These are phyloP conservation scores for Hoplias malabaricus DNA, from an alignment of 2,113 vertebrate genomes.

Conservation along the genomic window DNA sequence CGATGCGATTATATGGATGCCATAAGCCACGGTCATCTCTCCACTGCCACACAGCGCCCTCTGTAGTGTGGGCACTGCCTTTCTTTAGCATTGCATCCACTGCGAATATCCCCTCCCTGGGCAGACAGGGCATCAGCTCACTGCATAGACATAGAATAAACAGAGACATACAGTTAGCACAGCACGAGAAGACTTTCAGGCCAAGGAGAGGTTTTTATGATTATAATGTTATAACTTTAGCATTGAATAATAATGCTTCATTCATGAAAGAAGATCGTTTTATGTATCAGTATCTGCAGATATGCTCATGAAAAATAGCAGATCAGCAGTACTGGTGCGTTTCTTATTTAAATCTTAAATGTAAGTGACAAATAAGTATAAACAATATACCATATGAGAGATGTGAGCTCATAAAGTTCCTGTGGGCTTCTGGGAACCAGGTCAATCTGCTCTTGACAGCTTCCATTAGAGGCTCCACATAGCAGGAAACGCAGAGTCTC, in stretches of 20 bases:
- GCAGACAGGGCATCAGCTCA: conserved; percentile 98
- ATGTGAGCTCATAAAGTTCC: conserved; percentile 97
- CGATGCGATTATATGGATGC: conserved; percentile 98
- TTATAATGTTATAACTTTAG: too few species aligned
- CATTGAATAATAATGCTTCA: too few species aligned
- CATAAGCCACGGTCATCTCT: conserved; percentile 95
- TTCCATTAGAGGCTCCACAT: conserved; percentile 95
- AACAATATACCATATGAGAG: conserved; percentile 98
- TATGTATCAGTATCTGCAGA: too few species aligned
- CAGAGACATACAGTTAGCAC: neutral
- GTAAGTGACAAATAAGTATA: too few species aligned
- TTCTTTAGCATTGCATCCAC: conserved; percentile 98
- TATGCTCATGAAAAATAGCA: too few species aligned
- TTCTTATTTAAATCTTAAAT: too few species aligned
- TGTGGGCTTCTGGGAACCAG: conserved; percentile 96
- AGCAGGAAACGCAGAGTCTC: conserved; percentile 97
- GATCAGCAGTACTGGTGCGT: too few species aligned
- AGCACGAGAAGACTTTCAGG: too few species aligned
- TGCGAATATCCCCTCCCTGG: conserved; percentile 98
- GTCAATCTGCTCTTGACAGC: conserved; percentile 97
- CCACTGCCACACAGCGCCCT: conserved; percentile 98
- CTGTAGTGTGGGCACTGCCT: conserved; percentile 94
- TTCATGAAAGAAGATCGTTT: too few species aligned
- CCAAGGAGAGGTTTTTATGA: too few species aligned
- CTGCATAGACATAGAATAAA: conserved; percentile 67